Evolutionary conservation across 2,113 vertebrate genomes (phyloP), one percentile per base, ranked within the genome.

Genomic region (Plectropomus leopardus): DNA sequence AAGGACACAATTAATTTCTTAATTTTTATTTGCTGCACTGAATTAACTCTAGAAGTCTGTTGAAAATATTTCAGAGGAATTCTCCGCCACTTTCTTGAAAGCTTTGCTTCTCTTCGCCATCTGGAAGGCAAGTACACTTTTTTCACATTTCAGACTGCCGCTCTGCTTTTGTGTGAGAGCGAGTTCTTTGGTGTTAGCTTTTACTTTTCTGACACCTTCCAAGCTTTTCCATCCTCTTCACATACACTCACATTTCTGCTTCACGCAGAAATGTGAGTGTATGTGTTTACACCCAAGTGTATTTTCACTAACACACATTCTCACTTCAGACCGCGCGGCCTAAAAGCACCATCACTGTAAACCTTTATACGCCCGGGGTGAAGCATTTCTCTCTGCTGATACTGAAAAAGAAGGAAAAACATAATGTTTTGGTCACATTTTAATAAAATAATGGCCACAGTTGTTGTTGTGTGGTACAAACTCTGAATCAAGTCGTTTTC

Each of bases 291-390:
- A 80, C 80, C 72, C 72, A 7, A 80, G 70, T 84, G 74, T 82
- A 69, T 84, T 84, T 72, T 75, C 60, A 72, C 73, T 54, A 81
- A 72, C 80, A 72, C 71, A 82, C 58, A 76, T 85, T 85, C 69
- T 72, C 72, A 74, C 78, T 68, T 81, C 61, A 76, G 28, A 21
- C 58, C n/a, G 67, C 19, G 68, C 2, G 10, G 67, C 45, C 75
- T 80, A 53, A 83, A 83, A 85, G 73, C 69, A 58, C 0, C 0
- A n/a, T 61, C 50, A 45, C 72, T 40, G 57, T 23, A n/a, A 51
- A 55, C 6, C 44, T 54, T 64, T 24, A 50, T 36, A 32, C 3
- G 6, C 26, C 32, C 19, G 26, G 51, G 51, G 24, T 40, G 50
- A 42, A 65, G 48, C 47, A 6, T 42, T 14, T 1, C 42, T 63